phyloP scores from a whole-genome alignment of 2,797 vertebrate genomes.

The Pantherophis alleghaniensis region DNA sequence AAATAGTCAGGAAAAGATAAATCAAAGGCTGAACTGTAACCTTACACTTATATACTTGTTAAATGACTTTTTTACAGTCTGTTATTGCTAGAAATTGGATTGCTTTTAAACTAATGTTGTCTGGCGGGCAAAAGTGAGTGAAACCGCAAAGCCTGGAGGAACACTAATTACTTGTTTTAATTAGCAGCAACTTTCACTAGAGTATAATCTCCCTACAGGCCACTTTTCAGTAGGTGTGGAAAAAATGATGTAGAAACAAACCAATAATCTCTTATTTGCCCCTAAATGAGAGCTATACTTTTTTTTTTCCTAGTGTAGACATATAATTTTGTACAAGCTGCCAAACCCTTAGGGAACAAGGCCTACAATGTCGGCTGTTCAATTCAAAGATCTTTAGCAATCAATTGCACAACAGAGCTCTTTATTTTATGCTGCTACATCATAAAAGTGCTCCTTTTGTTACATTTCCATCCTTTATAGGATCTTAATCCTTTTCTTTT shows the following conservation, averaged over 20 bases:
- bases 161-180: slow-evolving; percentile 97
- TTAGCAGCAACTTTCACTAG: slow-evolving; percentile 94
- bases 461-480: slow-evolving; percentile 93
- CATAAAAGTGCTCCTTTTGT: slow-evolving; percentile 98
- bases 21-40: slow-evolving; percentile 76
- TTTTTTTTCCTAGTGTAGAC: slow-evolving; percentile 74
- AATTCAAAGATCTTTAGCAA: slow-evolving; percentile 90
- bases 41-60: slow-evolving; percentile 76
- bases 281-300: slow-evolving; percentile 80
- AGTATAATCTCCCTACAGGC: slow-evolving; percentile 89
- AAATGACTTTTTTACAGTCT: slow-evolving; percentile 80
- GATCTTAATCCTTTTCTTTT: slow-evolving; percentile 94
- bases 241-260: slow-evolving; percentile 85
- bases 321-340: slow-evolving; percentile 79
- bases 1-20: slow-evolving; percentile 69
- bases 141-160: slow-evolving; percentile 85
- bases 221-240: slow-evolving; percentile 75
- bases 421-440: slow-evolving; percentile 98
- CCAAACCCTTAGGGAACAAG: slow-evolving; percentile 73
- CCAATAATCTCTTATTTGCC: slow-evolving; percentile 85
- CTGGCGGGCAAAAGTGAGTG: slow-evolving; percentile 81
- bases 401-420: slow-evolving; percentile 87
- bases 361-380: slow-evolving; percentile 75
- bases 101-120: slow-evolving; percentile 83
- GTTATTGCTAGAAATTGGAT: slow-evolving; percentile 80